phyloP scores from a whole-genome alignment of 2,888 invertebrate species.

The Seira sanloemensis region DNA sequence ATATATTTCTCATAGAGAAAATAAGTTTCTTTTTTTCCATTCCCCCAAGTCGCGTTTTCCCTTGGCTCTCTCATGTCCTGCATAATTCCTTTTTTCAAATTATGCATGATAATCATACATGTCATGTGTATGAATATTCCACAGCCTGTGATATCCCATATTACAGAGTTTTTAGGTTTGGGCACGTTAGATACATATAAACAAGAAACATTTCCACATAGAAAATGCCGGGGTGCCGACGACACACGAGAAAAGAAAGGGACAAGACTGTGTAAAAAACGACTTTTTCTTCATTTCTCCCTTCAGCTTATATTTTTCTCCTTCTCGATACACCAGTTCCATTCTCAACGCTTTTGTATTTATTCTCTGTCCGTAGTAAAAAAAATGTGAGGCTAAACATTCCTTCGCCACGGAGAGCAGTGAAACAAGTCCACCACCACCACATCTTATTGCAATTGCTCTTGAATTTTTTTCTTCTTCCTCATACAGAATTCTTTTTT shows the following conservation, averaged over 20 bases:
- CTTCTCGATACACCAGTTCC: too few species aligned
- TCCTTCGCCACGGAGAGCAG: too few species aligned
- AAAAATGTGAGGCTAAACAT: background rate
- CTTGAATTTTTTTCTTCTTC: constrained; percentile 49
- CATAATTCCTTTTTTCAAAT: background rate
- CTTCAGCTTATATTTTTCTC: constrained; percentile 4
- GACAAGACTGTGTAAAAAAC: background rate
- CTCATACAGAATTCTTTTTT: too few species aligned
- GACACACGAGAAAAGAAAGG: constrained; percentile 36
- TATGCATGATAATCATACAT: background rate
- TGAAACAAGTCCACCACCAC: constrained; percentile 2
- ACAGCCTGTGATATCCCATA: background rate
- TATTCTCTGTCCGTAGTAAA: constrained; percentile 23
- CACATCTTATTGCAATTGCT: constrained; percentile 57
- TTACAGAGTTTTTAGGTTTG: background rate
- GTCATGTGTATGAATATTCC: background rate
- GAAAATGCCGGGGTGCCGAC: constrained; percentile 60
- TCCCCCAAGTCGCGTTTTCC: too few species aligned
- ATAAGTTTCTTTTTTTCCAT: too few species aligned
- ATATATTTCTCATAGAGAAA: background rate
- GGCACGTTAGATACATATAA: background rate
- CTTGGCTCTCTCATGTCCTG: background rate
- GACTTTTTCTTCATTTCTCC: constrained; percentile 12
- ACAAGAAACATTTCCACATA: background rate
- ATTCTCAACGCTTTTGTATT: too few species aligned